phyloP scores from a whole-genome alignment of 2,888 invertebrate species.

The Phaonia tiefii region DNA sequence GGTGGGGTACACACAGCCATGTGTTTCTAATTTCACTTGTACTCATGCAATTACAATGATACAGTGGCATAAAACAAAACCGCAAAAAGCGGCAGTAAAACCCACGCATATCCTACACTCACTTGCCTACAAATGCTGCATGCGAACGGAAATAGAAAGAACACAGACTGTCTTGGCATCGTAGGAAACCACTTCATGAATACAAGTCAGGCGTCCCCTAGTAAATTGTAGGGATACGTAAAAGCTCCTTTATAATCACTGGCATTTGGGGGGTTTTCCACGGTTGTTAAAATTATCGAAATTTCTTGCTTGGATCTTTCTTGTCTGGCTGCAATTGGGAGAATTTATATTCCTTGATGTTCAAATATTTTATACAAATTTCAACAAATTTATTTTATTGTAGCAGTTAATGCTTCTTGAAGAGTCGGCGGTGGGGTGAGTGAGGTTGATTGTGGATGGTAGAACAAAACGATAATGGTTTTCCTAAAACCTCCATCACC shows the following conservation, averaged over 20 bases:
- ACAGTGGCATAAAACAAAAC: conserved; percentile 6
- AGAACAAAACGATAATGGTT: not conserved
- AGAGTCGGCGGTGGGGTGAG: not conserved
- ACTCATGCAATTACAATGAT: not conserved
- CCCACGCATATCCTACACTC: not conserved
- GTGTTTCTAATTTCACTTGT: no score
- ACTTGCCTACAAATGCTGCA: not conserved
- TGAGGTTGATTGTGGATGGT: not conserved
- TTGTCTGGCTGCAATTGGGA: not conserved
- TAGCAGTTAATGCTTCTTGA: not conserved
- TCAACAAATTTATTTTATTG: conserved; percentile 14
- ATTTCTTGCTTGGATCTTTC: not conserved
- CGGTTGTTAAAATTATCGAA: no score
- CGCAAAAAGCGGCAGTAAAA: conserved; percentile 10
- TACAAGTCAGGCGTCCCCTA: no score
- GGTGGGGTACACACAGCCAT: not conserved
- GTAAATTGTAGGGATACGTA: no score
- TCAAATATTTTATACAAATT: conserved; percentile 6
- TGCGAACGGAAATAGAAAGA: no score
- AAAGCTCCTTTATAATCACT: no score
- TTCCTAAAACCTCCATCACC: not conserved
- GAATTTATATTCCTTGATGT: conserved; percentile 9
- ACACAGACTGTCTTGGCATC: no score
- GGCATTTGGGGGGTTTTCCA: no score
- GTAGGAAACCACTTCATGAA: no score